phyloP scores from a whole-genome alignment of 2,113 vertebrate genomes.

The Clarias magur region DNA sequence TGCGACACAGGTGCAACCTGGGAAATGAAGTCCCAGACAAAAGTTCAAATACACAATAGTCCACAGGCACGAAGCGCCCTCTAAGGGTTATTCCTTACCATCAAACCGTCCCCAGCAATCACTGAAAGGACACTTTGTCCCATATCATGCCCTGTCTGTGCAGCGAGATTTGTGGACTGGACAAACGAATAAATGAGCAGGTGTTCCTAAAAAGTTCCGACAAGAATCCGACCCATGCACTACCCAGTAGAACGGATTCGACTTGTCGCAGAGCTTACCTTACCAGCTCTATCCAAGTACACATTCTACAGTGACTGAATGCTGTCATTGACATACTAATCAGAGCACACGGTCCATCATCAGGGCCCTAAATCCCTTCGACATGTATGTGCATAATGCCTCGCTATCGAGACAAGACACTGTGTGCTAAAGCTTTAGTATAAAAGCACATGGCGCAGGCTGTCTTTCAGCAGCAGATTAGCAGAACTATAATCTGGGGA shows the following conservation, averaged over 20 bases:
- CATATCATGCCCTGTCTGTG: background rate
- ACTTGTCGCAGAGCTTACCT: background rate
- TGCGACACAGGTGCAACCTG: too few relatives aligned
- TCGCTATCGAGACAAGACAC: slow-evolving; percentile 5
- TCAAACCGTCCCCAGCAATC: background rate
- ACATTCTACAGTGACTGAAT: background rate
- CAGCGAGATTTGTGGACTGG: background rate
- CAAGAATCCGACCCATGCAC: too few relatives aligned
- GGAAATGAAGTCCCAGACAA: too few relatives aligned
- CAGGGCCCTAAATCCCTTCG: slow-evolving; percentile 24
- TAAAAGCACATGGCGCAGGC: background rate
- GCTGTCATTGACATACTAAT: slow-evolving; percentile 16
- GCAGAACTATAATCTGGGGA: slow-evolving; percentile 28
- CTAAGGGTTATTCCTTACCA: too few relatives aligned
- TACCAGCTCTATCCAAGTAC: background rate
- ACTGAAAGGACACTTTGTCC: background rate
- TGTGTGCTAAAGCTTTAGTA: background rate
- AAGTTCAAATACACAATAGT: too few relatives aligned
- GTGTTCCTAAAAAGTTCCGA: too few relatives aligned
- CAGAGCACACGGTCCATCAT: slow-evolving; percentile 17
- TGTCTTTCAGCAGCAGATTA: slow-evolving; percentile 35
- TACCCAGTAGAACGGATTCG: too few relatives aligned
- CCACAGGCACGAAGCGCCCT: too few relatives aligned
- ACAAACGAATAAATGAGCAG: background rate
- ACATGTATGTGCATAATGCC: background rate